Percentiles rank a stretch among this genome's conserved stretches.
These are phyloP conservation scores for Hydraecia micacea DNA, from an alignment of 2,888 invertebrate species.

Conservation along the genomic window DNA sequence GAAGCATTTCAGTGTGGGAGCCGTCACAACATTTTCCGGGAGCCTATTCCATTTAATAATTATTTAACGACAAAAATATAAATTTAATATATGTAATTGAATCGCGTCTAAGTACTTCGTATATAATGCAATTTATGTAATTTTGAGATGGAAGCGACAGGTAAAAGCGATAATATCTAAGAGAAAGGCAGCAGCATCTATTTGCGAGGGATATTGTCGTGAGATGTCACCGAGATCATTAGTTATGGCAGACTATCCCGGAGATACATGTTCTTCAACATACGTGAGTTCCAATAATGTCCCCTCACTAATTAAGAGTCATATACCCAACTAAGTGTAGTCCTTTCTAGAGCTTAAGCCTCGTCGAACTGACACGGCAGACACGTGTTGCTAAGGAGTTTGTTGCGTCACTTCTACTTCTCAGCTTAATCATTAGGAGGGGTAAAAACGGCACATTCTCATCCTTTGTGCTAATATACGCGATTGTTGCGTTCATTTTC, in stretches of 20 bases:
- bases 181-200: conserved; percentile 17
- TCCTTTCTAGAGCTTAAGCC: neutral
- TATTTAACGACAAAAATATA: neutral
- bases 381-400: neutral
- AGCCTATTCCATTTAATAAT: too few species aligned
- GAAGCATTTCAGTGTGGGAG: too few species aligned
- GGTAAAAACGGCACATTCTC: too few species aligned
- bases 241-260: conserved; percentile 3
- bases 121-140: neutral
- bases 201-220: conserved; percentile 1
- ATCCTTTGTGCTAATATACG: neutral
- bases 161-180: neutral
- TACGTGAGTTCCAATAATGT: neutral
- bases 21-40: too few species aligned
- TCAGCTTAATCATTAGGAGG: neutral
- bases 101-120: neutral
- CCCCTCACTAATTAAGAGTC: neutral
- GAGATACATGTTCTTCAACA: neutral
- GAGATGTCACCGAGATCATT: conserved; percentile 16
- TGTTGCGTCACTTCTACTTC: neutral
- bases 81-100: neutral
- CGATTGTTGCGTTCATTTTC: neutral
- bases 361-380: neutral
- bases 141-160: conserved; percentile 10
- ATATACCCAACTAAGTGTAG: too few species aligned